Evolutionary conservation across 2,797 vertebrate genomes (phyloP).

Genomic region (Iguana delicatissima): DNA sequence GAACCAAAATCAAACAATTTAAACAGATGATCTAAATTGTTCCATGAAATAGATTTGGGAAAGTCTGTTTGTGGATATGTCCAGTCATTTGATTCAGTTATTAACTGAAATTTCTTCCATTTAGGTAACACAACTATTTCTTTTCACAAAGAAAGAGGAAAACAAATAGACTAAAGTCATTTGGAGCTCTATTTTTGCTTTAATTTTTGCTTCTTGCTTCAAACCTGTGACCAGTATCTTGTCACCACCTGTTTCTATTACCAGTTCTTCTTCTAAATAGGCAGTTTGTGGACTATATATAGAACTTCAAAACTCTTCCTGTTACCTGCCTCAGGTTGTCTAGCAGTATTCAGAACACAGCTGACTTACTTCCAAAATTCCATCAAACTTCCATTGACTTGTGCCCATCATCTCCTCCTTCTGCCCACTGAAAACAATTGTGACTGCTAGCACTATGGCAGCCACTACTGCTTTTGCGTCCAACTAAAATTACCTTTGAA

Average conservation of each 20-base stretch:
- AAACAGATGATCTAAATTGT: background rate
- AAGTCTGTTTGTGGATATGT: background rate
- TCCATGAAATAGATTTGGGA: background rate
- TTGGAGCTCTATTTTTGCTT: no score
- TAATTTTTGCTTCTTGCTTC: no score
- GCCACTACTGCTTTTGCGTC: background rate
- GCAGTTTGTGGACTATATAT: no score
- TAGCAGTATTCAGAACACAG: background rate
- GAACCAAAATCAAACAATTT: background rate
- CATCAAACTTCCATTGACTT: background rate
- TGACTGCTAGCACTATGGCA: background rate
- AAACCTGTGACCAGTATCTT: no score
- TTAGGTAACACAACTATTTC: background rate
- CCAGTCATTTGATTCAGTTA: background rate
- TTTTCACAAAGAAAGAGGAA: background rate
- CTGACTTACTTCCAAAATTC: background rate
- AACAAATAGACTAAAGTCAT: background rate
- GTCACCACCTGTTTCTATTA: no score
- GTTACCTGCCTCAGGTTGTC: background rate
- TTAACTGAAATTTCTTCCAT: background rate
- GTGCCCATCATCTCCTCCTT: background rate
- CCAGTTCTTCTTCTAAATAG: no score
- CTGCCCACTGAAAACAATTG: background rate
- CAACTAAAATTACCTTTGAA: background rate
- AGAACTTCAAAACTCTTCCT: no score